A percentile compares a stretch with the other conserved stretches of the same genome.
phyloP scores from a whole-genome alignment of 1,140 invertebrate species.

The Pseudachorutes palmiensis region DNA sequence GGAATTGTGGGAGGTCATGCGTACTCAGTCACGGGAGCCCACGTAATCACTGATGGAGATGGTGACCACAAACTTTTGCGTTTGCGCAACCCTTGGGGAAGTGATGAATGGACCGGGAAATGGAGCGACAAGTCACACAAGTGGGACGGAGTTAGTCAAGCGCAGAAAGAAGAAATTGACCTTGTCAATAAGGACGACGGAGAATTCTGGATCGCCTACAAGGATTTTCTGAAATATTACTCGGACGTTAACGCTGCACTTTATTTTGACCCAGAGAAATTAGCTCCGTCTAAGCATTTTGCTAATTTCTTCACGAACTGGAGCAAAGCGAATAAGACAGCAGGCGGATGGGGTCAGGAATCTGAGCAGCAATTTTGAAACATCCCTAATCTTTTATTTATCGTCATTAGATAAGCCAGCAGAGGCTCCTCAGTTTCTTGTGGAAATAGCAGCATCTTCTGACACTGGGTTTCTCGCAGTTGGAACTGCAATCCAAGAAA shows the following conservation, averaged over 20 bases:
- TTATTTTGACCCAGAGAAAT: background rate
- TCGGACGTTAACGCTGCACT: background rate
- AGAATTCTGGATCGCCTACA: conserved; percentile 96
- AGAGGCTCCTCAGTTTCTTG: no score
- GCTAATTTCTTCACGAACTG: background rate
- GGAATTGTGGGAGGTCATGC: background rate
- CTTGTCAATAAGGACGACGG: conserved; percentile 66
- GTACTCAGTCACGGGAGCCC: background rate
- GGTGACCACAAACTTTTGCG: conserved; percentile 47
- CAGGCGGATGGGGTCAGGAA: no score
- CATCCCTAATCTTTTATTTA: no score
- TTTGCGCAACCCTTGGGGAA: conserved; percentile 95
- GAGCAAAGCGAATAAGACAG: background rate
- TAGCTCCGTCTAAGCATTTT: conserved; percentile 2
- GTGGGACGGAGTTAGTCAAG: conserved; percentile 61
- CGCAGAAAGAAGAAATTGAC: conserved; percentile 65
- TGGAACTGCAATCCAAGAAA: no score
- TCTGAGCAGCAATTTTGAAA: no score
- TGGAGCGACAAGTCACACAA: conserved; percentile 79
- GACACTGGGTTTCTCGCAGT: no score
- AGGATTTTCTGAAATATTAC: conserved; percentile 74
- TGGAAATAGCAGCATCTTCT: no score
- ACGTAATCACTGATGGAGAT: background rate
- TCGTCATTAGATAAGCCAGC: no score
- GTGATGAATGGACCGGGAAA: conserved; percentile 93